Evolutionary conservation across 2,113 vertebrate genomes (phyloP).

Genomic region (Eretmochelys imbricata): DNA sequence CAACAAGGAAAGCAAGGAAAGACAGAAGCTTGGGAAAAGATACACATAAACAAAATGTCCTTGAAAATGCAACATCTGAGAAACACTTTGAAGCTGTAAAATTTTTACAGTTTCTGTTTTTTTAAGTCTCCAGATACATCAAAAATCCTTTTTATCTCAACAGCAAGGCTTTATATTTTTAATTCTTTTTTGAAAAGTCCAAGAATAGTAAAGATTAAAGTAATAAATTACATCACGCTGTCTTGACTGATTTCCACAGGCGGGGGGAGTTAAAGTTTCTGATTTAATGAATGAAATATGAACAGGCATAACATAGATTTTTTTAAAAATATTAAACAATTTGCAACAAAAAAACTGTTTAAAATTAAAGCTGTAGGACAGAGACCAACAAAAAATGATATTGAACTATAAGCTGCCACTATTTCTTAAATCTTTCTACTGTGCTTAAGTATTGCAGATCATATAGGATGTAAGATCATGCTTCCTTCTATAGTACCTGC

Average conservation of each 20-base stretch:
- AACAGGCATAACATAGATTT: not conserved
- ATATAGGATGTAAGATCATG: not conserved
- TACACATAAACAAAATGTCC: constrained; percentile 35
- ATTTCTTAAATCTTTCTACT: not conserved
- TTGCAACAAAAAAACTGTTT: not conserved
- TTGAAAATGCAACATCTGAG: constrained; percentile 44
- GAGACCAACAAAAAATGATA: not conserved
- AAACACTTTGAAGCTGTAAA: constrained; percentile 54
- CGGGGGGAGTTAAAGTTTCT: not conserved
- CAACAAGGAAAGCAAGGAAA: not conserved
- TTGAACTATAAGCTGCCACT: not conserved
- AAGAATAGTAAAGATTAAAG: constrained; percentile 45
- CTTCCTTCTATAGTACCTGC: not conserved
- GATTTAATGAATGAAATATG: not conserved
- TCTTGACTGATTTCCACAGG: not conserved
- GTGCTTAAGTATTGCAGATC: not conserved
- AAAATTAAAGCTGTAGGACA: not conserved
- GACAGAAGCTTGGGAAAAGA: not conserved
- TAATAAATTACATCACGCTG: not conserved
- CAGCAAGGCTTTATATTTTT: constrained; percentile 24
- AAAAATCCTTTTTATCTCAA: constrained; percentile 53
- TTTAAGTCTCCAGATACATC: constrained; percentile 29
- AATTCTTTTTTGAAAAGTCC: not conserved
- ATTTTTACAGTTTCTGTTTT: constrained; percentile 12
- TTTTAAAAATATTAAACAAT: not conserved